Conservation (phyloP, 2,113 vertebrate genomes). For the Gallinago media region DNA sequence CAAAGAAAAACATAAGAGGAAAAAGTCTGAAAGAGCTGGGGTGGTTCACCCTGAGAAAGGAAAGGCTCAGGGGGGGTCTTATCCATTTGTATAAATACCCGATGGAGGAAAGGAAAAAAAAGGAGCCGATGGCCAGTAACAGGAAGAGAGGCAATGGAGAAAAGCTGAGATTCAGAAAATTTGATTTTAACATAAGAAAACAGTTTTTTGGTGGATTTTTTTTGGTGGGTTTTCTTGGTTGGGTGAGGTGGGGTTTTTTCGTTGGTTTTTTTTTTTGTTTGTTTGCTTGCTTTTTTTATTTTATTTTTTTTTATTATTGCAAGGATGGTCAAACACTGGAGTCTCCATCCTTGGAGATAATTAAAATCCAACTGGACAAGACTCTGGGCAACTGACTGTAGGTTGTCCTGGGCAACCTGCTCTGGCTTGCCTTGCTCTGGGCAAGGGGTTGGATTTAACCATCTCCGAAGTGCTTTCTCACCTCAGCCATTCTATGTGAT, state of each 20-base stretch:
- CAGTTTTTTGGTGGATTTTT: too few relatives aligned
- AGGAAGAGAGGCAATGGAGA: background rate
- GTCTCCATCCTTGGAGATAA: background rate
- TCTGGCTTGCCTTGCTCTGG: background rate
- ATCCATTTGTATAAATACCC: background rate
- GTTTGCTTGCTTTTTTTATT: background rate
- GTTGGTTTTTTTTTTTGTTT: background rate
- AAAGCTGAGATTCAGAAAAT: background rate
- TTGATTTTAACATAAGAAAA: background rate
- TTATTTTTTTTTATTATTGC: background rate
- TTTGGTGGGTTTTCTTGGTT: background rate
- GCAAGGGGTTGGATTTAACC: background rate
- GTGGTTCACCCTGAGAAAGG: background rate
- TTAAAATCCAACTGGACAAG: background rate
- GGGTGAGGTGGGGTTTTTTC: too few relatives aligned
- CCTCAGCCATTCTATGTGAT: background rate
- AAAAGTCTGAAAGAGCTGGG: background rate
- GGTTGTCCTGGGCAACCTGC: background rate
- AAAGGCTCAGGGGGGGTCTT: background rate
- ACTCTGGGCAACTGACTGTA: background rate
- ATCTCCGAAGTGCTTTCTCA: background rate
- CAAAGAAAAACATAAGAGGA: background rate
- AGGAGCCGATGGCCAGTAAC: background rate
- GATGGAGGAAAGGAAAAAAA: background rate
- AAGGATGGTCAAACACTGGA: background rate